Evolutionary conservation across 2,113 vertebrate genomes (phyloP).

Genomic region (Okapia johnstoni): DNA sequence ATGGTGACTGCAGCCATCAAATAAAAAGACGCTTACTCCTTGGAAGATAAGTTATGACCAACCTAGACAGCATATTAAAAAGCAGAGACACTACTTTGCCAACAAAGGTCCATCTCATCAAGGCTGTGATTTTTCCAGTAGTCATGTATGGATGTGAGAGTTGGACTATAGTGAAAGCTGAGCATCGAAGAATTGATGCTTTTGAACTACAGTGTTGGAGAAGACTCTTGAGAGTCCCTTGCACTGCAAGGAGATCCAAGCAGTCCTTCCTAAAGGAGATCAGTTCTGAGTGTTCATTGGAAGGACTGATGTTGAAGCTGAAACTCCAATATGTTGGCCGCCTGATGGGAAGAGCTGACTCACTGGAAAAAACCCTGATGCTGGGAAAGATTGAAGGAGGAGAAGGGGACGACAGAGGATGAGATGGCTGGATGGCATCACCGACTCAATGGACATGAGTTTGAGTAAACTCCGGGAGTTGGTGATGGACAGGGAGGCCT

Average conservation of each 20-base stretch:
- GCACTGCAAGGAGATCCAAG: background rate
- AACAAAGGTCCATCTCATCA: background rate
- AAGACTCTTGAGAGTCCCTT: background rate
- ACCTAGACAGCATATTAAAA: background rate
- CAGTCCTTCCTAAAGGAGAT: background rate
- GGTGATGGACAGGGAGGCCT: background rate
- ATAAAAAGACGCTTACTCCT: background rate
- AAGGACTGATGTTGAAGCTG: background rate
- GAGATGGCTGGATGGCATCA: background rate
- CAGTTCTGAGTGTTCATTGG: background rate
- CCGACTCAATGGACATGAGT: background rate
- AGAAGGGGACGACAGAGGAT: background rate
- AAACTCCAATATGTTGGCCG: background rate
- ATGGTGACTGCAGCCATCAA: background rate
- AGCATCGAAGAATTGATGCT: rapidly evolving
- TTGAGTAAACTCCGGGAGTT: background rate
- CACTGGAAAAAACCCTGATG: background rate
- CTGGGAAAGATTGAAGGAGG: background rate
- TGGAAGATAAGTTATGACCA: background rate
- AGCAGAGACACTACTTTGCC: background rate
- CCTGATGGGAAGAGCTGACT: background rate
- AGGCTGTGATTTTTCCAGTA: background rate
- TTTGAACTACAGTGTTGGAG: background rate
- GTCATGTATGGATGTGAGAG: background rate
- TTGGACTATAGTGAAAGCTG: background rate